Evolutionary conservation across 2,113 vertebrate species (phyloP).

Genomic region (Probosciger aterrimus): DNA sequence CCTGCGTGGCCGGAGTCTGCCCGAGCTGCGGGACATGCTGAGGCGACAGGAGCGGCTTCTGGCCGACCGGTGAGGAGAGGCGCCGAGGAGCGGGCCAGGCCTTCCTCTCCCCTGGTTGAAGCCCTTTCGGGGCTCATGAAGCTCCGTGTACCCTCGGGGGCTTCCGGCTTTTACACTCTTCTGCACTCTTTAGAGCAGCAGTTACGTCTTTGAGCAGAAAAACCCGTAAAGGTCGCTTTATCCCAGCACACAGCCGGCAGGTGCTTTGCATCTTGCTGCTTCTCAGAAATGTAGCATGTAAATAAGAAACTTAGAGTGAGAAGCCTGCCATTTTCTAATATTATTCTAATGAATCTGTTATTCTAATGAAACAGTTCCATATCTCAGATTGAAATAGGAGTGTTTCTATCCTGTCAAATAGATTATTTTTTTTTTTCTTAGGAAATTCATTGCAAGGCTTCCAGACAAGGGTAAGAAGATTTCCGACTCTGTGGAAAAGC

Average conservation of each 20-base stretch:
- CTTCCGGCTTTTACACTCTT: not conserved
- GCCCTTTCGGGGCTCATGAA: not conserved
- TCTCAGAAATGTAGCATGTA: accelerated
- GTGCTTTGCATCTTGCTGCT: accelerated
- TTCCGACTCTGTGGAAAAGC: constrained; percentile 76
- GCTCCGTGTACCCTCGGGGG: not conserved
- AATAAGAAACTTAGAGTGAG: too few species aligned
- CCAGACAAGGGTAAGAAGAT: constrained; percentile 93
- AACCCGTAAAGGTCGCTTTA: accelerated
- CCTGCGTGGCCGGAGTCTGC: constrained; percentile 71
- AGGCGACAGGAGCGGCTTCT: constrained; percentile 85
- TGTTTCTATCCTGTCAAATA: not conserved
- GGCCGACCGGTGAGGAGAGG: constrained; percentile 77
- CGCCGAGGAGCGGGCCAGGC: not conserved
- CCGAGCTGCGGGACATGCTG: constrained; percentile 85
- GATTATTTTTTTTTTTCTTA: constrained; percentile 31
- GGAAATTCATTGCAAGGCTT: constrained; percentile 85
- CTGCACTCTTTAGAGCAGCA: not conserved
- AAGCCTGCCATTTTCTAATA: not conserved
- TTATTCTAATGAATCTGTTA: not conserved
- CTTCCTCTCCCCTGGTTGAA: too few species aligned
- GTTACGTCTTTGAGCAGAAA: not conserved
- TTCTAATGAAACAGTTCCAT: not conserved
- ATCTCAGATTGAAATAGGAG: not conserved
- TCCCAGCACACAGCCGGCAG: accelerated